phyloP scores from a whole-genome alignment of 35 echinoderm and acorn worm species.

The Acanthaster planci region DNA sequence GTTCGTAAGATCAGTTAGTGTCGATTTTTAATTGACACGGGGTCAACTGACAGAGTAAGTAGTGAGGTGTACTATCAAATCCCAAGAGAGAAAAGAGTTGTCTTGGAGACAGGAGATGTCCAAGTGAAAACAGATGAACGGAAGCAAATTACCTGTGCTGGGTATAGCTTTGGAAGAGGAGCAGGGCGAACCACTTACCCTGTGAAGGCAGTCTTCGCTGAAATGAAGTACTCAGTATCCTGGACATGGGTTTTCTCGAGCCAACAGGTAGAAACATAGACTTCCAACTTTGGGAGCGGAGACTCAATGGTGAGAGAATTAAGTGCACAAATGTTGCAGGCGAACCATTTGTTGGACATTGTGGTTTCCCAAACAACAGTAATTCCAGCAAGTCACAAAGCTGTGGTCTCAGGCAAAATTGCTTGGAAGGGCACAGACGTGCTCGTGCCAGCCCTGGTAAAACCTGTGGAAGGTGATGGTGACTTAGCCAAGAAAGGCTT shows the following conservation, averaged over 20 bases:
- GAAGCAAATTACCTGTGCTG: neutral
- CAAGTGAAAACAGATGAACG: conserved; percentile 15
- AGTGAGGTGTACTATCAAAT: neutral
- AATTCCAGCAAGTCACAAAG: neutral
- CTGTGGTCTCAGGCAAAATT: no score
- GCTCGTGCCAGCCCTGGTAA: neutral
- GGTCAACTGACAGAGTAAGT: no score
- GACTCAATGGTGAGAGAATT: neutral
- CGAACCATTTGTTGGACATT: no score
- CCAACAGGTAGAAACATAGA: neutral
- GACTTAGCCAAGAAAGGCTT: no score
- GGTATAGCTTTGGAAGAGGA: conserved; percentile 4
- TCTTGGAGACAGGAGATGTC: neutral
- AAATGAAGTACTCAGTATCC: neutral
- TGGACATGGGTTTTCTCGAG: neutral
- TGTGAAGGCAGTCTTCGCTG: conserved; percentile 17
- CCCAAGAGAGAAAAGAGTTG: neutral
- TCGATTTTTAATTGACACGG: conserved; percentile 22
- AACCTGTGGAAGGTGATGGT: neutral
- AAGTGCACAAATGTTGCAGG: neutral
- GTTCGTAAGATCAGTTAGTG: neutral
- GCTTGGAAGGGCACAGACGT: no score
- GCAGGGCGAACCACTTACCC: neutral
- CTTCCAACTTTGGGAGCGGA: neutral
- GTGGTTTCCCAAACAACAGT: neutral